These are phyloP conservation scores for Cyrtodaria siliqua DNA, from an alignment of 2,888 invertebrate species.

Conservation along the genomic window DNA sequence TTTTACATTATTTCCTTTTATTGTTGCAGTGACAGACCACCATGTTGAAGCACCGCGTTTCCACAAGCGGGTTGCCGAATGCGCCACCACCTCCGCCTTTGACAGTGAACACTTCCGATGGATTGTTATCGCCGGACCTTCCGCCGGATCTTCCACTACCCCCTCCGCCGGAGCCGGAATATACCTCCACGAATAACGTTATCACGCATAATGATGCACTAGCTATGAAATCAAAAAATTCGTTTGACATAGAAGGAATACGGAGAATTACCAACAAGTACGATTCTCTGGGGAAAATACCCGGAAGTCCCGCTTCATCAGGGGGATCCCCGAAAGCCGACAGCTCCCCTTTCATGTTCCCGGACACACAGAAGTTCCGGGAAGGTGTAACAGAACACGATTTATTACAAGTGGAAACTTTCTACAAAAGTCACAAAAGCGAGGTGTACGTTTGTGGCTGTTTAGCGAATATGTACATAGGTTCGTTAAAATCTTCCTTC, in stretches of 20 bases:
- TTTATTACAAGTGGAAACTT: constrained; percentile 83
- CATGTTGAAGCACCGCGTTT: constrained; percentile 46
- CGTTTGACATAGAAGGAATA: constrained; percentile 69
- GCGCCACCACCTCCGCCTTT: neutral
- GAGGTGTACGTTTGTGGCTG: constrained; percentile 92
- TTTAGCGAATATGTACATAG: constrained; percentile 88
- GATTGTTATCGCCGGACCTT: neutral
- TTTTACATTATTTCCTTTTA: no score
- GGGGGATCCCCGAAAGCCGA: constrained; percentile 49
- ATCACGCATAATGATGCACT: neutral
- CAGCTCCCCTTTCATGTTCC: constrained; percentile 34
- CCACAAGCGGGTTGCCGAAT: constrained; percentile 13
- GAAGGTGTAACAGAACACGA: constrained; percentile 82
- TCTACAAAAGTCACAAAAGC: constrained; percentile 90
- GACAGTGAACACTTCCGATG: neutral
- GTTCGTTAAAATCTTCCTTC: constrained; percentile 74
- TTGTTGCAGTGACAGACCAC: neutral
- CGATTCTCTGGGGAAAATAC: constrained; percentile 71
- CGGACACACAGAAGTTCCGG: constrained; percentile 60
- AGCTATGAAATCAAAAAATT: constrained; percentile 1
- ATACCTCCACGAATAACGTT: constrained; percentile 4
- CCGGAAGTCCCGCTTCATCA: neutral
- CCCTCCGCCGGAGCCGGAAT: neutral
- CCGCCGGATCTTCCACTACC: neutral
- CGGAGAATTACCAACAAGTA: constrained; percentile 81